phyloP scores from a whole-genome alignment of 2,888 invertebrate species.

The Pristionchus mayeri region DNA sequence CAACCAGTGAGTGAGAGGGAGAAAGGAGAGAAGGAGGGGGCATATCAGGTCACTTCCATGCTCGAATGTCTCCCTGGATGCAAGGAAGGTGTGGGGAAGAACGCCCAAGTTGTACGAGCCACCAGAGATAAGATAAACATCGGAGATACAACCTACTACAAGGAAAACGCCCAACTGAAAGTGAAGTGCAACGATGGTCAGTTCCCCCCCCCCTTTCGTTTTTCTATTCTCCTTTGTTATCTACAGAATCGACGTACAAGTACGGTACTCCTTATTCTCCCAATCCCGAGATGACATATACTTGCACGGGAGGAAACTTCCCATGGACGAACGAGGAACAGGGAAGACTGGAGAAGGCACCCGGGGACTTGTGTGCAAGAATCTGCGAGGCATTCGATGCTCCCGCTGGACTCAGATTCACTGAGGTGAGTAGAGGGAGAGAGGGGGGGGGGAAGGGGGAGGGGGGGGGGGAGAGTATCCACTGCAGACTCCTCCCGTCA shows the following conservation, averaged over 20 bases:
- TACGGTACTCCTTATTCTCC: background rate
- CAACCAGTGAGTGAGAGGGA: background rate
- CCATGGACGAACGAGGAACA: conserved; percentile 23
- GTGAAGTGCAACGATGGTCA: conserved; percentile 45
- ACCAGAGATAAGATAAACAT: background rate
- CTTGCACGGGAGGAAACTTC: conserved; percentile 30
- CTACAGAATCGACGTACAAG: conserved; percentile 23
- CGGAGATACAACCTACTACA: background rate
- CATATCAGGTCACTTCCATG: background rate
- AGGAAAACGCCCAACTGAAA: background rate
- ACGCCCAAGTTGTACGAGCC: background rate
- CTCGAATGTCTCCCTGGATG: conserved; percentile 41
- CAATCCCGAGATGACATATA: conserved; percentile 40
- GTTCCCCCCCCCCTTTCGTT: too few relatives aligned
- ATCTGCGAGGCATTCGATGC: conserved; percentile 18
- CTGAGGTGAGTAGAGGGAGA: background rate
- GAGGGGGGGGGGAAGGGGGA: too few relatives aligned
- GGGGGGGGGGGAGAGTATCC: background rate
- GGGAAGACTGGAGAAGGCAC: background rate
- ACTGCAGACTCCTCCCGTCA: background rate
- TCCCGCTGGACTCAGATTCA: conserved; percentile 33
- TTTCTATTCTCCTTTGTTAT: too few relatives aligned
- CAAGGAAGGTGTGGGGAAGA: background rate
- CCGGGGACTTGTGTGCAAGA: conserved; percentile 42
- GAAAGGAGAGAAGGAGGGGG: background rate